phyloP scores from a whole-genome alignment of 2,797 vertebrate species.

The Rhinogobio ventralis region DNA sequence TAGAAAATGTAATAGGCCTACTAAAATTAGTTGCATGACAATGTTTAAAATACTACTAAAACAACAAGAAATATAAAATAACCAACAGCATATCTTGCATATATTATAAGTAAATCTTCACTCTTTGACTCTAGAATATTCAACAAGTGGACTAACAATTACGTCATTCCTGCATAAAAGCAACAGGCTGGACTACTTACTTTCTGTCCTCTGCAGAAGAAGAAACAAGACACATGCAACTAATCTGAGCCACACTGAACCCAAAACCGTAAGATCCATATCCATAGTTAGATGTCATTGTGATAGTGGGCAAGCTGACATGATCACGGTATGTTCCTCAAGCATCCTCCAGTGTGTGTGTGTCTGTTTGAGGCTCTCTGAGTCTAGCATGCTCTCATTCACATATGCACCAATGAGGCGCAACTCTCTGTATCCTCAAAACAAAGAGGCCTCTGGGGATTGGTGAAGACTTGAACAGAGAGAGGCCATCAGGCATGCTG shows the following conservation, averaged over 20 bases:
- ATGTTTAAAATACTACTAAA: not conserved
- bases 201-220: conserved; percentile 45
- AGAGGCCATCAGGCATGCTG: conserved; percentile 14
- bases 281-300: conserved; percentile 57
- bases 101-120: not conserved
- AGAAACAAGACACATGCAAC: conserved; percentile 34
- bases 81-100: not conserved
- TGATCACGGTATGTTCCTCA: conserved; percentile 37
- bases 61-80: not conserved
- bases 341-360: conserved; percentile 42
- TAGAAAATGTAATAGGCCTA: not conserved
- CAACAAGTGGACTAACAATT: conserved; percentile 45
- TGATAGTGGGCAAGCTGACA: conserved; percentile 39
- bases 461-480: conserved; percentile 26
- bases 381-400: conserved; percentile 28
- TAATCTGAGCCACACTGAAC: conserved; percentile 36
- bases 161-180: conserved; percentile 19
- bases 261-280: conserved; percentile 28
- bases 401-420: conserved; percentile 41
- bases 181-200: conserved; percentile 52
- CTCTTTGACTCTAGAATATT: not conserved
- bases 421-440: conserved; percentile 40
- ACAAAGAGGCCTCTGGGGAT: conserved; percentile 46
- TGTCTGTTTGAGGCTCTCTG: conserved; percentile 13
- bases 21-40: not conserved